A percentile compares a stretch with the other conserved stretches of the same genome.
These are phyloP conservation scores for Herpetotheres cachinnans DNA, from an alignment of 2,113 vertebrate genomes.

Conservation along the genomic window DNA sequence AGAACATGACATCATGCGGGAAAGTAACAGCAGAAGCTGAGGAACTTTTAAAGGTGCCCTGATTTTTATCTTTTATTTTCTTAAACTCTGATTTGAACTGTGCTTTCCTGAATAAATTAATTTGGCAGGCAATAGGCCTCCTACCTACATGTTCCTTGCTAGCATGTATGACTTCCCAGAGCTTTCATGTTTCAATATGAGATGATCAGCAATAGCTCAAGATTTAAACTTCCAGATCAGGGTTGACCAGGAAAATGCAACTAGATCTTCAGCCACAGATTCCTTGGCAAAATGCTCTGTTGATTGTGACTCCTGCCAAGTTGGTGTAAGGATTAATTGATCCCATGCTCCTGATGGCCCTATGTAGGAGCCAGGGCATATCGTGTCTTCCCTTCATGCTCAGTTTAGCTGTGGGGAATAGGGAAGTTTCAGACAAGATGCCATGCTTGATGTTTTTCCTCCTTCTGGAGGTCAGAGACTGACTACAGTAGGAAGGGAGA, in stretches of 20 bases:
- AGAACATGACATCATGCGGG: neutral
- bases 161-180: neutral
- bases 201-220: neutral
- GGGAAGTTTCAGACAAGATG: neutral
- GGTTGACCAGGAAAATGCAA: neutral
- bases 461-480: neutral
- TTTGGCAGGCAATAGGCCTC: neutral
- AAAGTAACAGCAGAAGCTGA: neutral
- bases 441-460: neutral
- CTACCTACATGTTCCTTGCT: neutral
- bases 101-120: neutral
- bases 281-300: neutral
- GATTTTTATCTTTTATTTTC: neutral
- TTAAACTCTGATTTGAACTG: neutral
- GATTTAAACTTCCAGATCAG: neutral
- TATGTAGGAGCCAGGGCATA: neutral
- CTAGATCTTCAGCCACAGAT: neutral
- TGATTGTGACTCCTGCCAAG: neutral
- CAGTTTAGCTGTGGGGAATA: neutral
- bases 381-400: neutral
- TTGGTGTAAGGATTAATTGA: neutral
- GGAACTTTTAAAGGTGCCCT: neutral
- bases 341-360: neutral
- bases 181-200: neutral
- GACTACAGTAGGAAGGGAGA: neutral